phyloP scores from a whole-genome alignment of 2,888 invertebrate genomes.

The Drosophila quinaria region DNA sequence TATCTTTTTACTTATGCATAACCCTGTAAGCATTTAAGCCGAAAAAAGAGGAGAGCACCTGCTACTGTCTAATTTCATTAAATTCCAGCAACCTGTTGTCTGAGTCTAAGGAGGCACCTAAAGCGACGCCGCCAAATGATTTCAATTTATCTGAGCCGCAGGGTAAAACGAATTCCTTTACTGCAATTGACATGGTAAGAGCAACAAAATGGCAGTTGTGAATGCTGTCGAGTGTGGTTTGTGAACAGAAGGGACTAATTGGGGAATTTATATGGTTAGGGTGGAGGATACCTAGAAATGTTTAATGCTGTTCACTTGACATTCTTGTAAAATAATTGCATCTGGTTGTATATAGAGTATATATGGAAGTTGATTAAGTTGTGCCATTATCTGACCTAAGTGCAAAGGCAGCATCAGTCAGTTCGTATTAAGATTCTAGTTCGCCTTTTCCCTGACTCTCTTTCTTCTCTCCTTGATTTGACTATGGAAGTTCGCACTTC shows the following conservation, averaged over 20 bases:
- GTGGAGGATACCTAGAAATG: constrained; percentile 20
- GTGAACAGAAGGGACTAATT: constrained; percentile 5
- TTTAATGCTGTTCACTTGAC: constrained; percentile 1
- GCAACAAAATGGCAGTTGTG: constrained; percentile 7
- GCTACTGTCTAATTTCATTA: constrained; percentile 70
- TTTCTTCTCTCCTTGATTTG: constrained; percentile 3
- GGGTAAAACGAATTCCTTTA: constrained; percentile 50
- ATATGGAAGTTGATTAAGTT: constrained; percentile 17
- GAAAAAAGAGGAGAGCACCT: constrained; percentile 26
- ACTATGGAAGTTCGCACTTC: constrained; percentile 55
- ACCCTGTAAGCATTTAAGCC: constrained; percentile 51
- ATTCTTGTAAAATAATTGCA: constrained; percentile 26
- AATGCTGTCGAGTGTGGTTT: constrained; percentile 7
- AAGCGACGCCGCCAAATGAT: constrained; percentile 49
- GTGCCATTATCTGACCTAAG: constrained; percentile 18
- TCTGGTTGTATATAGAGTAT: constrained; percentile 4
- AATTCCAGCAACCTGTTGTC: constrained; percentile 73
- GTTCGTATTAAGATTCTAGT: constrained; percentile 16
- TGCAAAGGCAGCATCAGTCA: constrained; percentile 20
- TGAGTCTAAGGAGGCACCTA: constrained; percentile 42
- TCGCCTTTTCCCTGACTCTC: constrained; percentile 8
- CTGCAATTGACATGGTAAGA: constrained; percentile 62
- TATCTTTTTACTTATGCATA: constrained; percentile 21
- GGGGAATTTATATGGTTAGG: constrained; percentile 34
- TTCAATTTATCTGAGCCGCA: constrained; percentile 71